Base-by-base conservation (phyloP, 2,888 invertebrate species). In the Gymnocheta viridis region DNA sequence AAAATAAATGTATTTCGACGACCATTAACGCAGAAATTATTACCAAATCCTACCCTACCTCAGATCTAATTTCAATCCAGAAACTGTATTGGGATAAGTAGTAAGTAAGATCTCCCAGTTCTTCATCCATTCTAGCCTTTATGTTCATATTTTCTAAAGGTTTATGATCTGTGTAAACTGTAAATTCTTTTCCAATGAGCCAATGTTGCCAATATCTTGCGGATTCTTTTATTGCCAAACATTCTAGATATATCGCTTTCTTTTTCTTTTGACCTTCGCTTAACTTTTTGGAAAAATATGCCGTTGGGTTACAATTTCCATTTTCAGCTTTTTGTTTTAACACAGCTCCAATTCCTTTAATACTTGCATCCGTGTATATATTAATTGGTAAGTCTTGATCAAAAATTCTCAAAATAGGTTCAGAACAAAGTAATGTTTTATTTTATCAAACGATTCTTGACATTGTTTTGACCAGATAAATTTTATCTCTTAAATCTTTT, bases 91-190 rank as follows among this genome's bases (percentile, higher is more conserved):
- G 73, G 49, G 78, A 73, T 38, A 85, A 62, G 69, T 78, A 85
- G 54, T 82, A 69, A 17, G 74, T 78, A 19, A 82, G 54, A 54
- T 73, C 69, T 24, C 81, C 73, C 19, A 85, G 19, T 60, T 85
- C 77, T 41, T 85, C 73, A 51, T 85, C 78, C 4, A 66, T 81
- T 81, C 73, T 66, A 32, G 7, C 32, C 7, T 7, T 32, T 5
- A 32, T 66, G 67, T 80, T 77, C 58, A 77, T 51, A 29, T 64
- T 80, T 64, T 80, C 66, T 56, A 85, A 29, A 14, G 86, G 84
- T 69, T 86, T 86, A 41, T 85, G 86, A 56, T 86, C 82, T 27
- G 70, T 85, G 70, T 67, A 86, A n/a, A 86, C 83, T 47, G 22
- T 82, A 44, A 86, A 86, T 51, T 54, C 41, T 67, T 73, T 86